Evolutionary conservation across 2,888 invertebrate species (phyloP), one percentile per base, ranked within the genome.

Genomic region (Thecophora atra): DNA sequence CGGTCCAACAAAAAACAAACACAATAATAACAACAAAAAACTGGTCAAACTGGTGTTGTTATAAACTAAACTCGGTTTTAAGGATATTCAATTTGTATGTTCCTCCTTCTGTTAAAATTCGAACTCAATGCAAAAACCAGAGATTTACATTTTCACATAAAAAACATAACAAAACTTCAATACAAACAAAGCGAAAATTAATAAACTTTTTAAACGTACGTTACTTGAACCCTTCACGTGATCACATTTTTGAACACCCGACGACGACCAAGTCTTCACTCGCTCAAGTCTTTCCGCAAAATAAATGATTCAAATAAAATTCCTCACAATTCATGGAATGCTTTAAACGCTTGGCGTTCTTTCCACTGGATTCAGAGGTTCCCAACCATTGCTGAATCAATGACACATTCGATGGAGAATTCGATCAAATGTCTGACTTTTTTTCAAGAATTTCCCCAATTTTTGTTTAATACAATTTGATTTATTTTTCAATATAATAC

Each of bases 21-120:
- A 62, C 62, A 67, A 52, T 52, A 63, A 65, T 47, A 58, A 66
- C 51, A 71, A 64, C 19, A 58, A 74, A 76, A 82, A 82, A 84
- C 84, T 81, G 80, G 83, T 84, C 78, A 78, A 81, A 84, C 83
- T n/a, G n/a, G 79, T 78, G 83, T 84, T 82, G 79, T 77, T 73
- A 15, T 21, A 64, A 71, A 37, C 52, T 37, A 70, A 63, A 70
- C 62, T 51, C 51, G 70, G 51, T 63, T 63, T 51, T 63, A 70
- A 47, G 52, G 51, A 19, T 30, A 24, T 56, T 51, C 42, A 63
- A 30, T 21, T 62, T 28, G 26, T 4, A 15, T 28, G 58, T 21
- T 58, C 54, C 54, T 54, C 1, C 2, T 54, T 2, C 15, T 26
- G 4, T 28, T 24, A 28, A 58, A 58, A 58, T 58, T 58, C 28